These are phyloP conservation scores for Apus apus DNA, from an alignment of 2,113 vertebrate genomes.

Conservation along the genomic window DNA sequence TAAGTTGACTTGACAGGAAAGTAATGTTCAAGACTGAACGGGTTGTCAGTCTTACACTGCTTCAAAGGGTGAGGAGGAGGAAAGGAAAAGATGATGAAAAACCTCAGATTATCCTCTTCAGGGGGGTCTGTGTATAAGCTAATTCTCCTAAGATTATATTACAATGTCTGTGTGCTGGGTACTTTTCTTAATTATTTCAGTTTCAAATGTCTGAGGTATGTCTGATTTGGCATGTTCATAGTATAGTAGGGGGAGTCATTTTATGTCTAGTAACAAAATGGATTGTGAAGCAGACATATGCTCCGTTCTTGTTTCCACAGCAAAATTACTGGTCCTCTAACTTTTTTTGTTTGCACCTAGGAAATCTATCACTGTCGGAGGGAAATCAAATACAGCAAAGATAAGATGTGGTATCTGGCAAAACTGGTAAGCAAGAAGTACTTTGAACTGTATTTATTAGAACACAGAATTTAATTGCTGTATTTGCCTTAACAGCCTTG, in stretches of 20 bases:
- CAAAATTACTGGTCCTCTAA: not conserved
- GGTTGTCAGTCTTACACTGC: not conserved
- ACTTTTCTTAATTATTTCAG: not conserved
- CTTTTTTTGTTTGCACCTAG: slow-evolving; percentile 62
- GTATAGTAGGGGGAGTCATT: not conserved
- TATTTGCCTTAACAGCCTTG: not conserved
- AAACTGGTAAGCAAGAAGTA: slow-evolving; percentile 84
- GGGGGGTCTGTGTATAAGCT: not conserved
- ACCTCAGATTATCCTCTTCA: not conserved
- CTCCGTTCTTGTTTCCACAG: not conserved
- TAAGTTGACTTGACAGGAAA: not conserved
- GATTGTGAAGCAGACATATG: not conserved
- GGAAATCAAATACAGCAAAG: slow-evolving; percentile 96
- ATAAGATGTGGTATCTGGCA: slow-evolving; percentile 99
- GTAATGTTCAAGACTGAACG: not conserved
- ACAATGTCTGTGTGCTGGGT: not conserved
- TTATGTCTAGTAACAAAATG: not conserved
- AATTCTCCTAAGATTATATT: not conserved
- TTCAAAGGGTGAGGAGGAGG: not conserved
- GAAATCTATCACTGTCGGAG: slow-evolving; percentile 90
- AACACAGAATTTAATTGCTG: not conserved
- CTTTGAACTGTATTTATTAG: not conserved
- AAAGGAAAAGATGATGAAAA: not conserved
- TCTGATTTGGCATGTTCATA: not conserved
- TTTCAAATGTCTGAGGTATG: not conserved